Base-by-base conservation (phyloP, 1,140 invertebrate species). In the Heliconius melpomene region DNA sequence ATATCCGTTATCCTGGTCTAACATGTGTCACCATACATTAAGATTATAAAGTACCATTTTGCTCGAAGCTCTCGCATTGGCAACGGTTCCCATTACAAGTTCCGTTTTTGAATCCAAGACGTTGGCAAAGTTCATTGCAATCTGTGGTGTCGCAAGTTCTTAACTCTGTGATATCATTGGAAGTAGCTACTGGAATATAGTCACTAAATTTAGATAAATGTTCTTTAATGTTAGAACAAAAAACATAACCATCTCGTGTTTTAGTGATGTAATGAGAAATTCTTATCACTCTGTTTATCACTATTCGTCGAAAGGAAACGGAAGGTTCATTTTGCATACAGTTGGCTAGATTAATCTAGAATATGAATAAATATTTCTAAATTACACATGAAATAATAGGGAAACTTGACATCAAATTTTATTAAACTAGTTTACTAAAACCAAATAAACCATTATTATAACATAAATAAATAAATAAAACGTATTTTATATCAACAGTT, bases 401-500 rank as follows among this genome's bases (percentile, higher is more conserved):
- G 0, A 46, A 46, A 46, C 16, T 46, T 3, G 11, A 46, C 13
- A 16, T 46, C 3, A 40, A 16, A 0, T 46, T 16, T 46, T 46
- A 46, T 6, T 52, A 52, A 18, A 20, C 6, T 52, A 52, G 11
- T 52, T 52, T 18, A 52, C 18, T 52, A 20, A 20, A 52, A 52
- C 50, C 6, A 52, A 20, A 6, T 20, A 20, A 52, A 52, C 16
- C 9, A 18, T 20, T 52, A 20, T 23, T 23, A 57, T 57, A 23
- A 23, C 23, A 23, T 3, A 72, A 72, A 72, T 36, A 52, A 74
- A 50, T 46, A 74, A 29, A 20, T 38, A 3, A 3, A 73, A 73
- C 46, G 36, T 73, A 38, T 46, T 72, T 73, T n/a, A 73, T 46
- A 73, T 13, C n/a, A 75, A 40, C 60, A 75, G 18, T 66, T 23